Evolutionary conservation across 2,888 invertebrate species (phyloP).

Genomic region (Limenitis camilla): DNA sequence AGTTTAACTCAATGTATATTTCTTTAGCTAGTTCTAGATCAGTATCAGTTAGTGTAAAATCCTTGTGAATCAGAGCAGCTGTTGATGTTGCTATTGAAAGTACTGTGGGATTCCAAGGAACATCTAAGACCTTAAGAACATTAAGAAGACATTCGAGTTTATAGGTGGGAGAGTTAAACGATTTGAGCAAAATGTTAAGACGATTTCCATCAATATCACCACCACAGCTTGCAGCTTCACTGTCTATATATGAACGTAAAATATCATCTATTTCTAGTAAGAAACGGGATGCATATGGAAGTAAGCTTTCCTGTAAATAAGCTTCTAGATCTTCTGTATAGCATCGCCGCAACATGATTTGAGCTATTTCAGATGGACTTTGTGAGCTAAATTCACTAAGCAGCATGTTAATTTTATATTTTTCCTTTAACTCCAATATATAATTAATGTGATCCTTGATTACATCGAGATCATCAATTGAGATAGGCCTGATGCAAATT

Average conservation of each 20-base stretch:
- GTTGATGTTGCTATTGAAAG: constrained; percentile 48
- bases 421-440: constrained; percentile 61
- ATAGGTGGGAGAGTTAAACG: constrained; percentile 49
- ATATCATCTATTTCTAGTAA: constrained; percentile 61
- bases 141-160: constrained; percentile 59
- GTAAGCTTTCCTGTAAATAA: constrained; percentile 58
- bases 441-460: constrained; percentile 56
- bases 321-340: constrained; percentile 63
- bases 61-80: constrained; percentile 48
- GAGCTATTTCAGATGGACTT: constrained; percentile 56
- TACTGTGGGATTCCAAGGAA: constrained; percentile 56
- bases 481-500: constrained; percentile 54
- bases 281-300: constrained; percentile 54
- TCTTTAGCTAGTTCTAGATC: constrained; percentile 52
- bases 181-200: constrained; percentile 50
- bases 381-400: constrained; percentile 58
- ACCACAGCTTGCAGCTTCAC: constrained; percentile 57
- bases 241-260: constrained; percentile 55
- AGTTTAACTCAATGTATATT: constrained; percentile 60
- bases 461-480: constrained; percentile 60
- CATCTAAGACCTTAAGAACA: constrained; percentile 61
- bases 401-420: constrained; percentile 64
- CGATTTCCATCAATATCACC: constrained; percentile 57
- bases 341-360: constrained; percentile 66
- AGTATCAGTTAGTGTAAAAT: constrained; percentile 53